Conservation (phyloP, 2,797 vertebrate species). For the Paguma larvata region DNA sequence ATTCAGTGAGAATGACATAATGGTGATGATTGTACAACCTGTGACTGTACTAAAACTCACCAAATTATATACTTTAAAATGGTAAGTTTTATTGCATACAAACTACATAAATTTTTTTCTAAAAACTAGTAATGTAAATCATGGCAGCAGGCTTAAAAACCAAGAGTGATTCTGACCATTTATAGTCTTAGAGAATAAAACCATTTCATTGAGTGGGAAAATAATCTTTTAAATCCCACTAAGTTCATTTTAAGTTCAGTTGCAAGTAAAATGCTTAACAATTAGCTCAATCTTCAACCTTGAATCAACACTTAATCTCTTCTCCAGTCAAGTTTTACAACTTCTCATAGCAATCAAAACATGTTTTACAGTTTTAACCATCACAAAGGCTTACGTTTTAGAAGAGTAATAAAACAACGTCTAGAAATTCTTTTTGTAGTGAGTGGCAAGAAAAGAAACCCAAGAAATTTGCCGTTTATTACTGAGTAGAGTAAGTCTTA, state of each 20-base stretch:
- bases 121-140: neutral
- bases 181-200: neutral
- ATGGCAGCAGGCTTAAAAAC: neutral
- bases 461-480: neutral
- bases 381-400: neutral
- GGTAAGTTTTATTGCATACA: neutral
- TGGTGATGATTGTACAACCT: neutral
- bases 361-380: neutral
- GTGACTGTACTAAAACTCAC: neutral
- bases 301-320: neutral
- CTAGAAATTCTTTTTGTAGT: neutral
- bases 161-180: neutral
- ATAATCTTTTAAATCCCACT: neutral
- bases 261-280: slow-evolving; percentile 9
- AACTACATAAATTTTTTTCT: neutral
- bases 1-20: neutral
- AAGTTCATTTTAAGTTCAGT: slow-evolving; percentile 48
- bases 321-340: neutral
- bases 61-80: neutral
- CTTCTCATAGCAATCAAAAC: neutral
- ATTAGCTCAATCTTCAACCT: neutral
- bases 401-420: neutral
- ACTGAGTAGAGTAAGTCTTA: neutral
- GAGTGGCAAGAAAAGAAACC: neutral
- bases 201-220: neutral